Base-by-base conservation (phyloP, 1,140 invertebrate genomes). In the Asobara japonica region DNA sequence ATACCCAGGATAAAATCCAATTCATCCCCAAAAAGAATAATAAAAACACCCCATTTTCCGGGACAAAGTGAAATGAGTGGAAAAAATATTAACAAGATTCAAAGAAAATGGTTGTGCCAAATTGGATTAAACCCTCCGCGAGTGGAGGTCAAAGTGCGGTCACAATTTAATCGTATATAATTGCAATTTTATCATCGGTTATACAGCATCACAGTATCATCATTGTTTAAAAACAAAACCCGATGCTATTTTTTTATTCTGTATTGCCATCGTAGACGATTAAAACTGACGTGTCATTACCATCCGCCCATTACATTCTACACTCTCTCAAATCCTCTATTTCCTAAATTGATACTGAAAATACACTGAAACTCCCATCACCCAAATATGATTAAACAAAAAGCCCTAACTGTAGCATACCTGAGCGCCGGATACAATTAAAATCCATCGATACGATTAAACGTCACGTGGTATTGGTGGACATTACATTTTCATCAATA, bases 391-490 rank as follows among this genome's bases (percentile, higher is more conserved):
- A 67, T 48, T 22, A 48, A 25, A 67, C 20, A 25, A 48, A 67
- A 51, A 48, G 38, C 38, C 36, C 65, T 67, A 67, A 67, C 51
- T 22, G 65, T n/a, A 27, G n/a, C 10, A 67, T 51, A 27, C 7
- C 41, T 45, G 10, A n/a, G n/a, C n/a, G 38, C 25, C 11, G 25
- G 16, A 65, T 27, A 25, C 38, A 67, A 67, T 67, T 45, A 67
- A 67, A 67, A 67, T 29, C 38, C 27, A 67, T 67, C 7, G 38
- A 67, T 67, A 38, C 27, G 36, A 45, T 30, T 51, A 67, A 67
- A 67, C 30, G n/a, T 8, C 29, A 30, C 22, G 20, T 29, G 11
- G 56, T 60, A 29, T 18, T 16, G 60, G 60, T 31, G 13, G 51
- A n/a, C 41, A 38, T 41, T 25, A 66, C 13, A 13, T 66, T 66